Evolutionary conservation across 2,888 invertebrate species (phyloP).

Genomic region (Drosophila nr. fundita): DNA sequence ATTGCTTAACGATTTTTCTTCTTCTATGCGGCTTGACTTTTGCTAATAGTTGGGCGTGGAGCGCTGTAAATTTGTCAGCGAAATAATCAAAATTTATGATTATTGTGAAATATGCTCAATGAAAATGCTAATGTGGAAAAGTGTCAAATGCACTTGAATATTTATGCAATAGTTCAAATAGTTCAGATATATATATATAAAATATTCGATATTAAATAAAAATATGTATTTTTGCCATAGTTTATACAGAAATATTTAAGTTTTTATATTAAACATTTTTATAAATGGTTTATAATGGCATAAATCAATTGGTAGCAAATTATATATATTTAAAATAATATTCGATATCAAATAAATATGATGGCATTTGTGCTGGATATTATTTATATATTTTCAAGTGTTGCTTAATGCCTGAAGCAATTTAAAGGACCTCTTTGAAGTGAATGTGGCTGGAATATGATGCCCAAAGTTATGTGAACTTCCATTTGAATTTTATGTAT

Average conservation of each 20-base stretch:
- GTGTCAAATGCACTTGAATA: background rate
- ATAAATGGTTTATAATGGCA: background rate
- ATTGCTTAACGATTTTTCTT: slow-evolving; percentile 30
- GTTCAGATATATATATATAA: background rate
- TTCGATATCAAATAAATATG: background rate
- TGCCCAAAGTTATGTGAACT: slow-evolving; percentile 40
- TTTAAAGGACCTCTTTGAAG: slow-evolving; percentile 5
- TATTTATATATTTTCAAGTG: background rate
- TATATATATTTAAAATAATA: background rate
- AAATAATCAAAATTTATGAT: background rate
- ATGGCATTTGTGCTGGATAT: background rate
- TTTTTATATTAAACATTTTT: background rate
- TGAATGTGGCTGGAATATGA: slow-evolving; percentile 20
- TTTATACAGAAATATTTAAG: too few relatives aligned
- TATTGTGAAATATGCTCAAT: background rate
- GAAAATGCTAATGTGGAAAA: background rate
- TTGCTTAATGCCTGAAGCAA: slow-evolving; percentile 6
- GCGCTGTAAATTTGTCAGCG: background rate
- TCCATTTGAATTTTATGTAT: slow-evolving; percentile 48
- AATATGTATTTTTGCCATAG: background rate
- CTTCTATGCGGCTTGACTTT: background rate
- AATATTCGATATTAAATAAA: background rate
- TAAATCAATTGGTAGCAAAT: background rate
- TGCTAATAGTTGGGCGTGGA: background rate
- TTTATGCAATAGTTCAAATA: background rate